Percentiles rank a stretch among this genome's conserved stretches.
Evolutionary conservation across 1,140 invertebrate genomes (phyloP).

Genomic region (Drosophila biarmipes): DNA sequence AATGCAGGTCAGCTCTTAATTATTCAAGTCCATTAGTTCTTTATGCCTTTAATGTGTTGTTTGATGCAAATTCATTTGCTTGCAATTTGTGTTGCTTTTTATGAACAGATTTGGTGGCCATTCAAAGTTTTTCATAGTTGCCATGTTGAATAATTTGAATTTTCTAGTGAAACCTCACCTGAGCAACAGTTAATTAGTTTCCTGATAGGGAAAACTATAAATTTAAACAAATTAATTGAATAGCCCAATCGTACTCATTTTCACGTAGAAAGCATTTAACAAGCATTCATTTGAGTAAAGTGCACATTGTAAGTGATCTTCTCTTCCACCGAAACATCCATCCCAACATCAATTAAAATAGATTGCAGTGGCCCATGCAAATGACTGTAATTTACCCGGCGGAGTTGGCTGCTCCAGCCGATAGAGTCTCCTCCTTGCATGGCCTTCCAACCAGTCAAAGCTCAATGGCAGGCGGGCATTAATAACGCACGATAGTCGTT

Average conservation of each 20-base stretch:
- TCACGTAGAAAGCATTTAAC: neutral
- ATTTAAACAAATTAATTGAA: constrained; percentile 13
- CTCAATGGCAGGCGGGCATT: constrained; percentile 56
- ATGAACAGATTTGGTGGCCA: constrained; percentile 10
- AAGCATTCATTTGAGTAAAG: no score
- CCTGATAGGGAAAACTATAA: neutral
- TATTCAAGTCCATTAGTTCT: constrained; percentile 50
- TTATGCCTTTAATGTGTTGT: constrained; percentile 30
- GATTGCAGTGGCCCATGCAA: constrained; percentile 41
- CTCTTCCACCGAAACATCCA: neutral
- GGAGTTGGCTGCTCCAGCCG: constrained; percentile 10
- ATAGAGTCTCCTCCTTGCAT: neutral
- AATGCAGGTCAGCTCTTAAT: constrained; percentile 48
- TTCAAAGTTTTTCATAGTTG: neutral
- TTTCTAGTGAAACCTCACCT: constrained; percentile 4
- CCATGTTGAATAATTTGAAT: constrained; percentile 6
- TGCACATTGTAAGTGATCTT: neutral
- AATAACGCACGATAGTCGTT: constrained; percentile 40
- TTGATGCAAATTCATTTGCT: constrained; percentile 37
- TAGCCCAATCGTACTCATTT: constrained; percentile 4
- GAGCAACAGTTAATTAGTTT: constrained; percentile 2
- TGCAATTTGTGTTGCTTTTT: constrained; percentile 24
- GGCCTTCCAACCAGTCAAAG: constrained; percentile 44
- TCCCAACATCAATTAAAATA: constrained; percentile 27
- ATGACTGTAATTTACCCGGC: constrained; percentile 31